A percentile compares a stretch with the other conserved stretches of the same genome.
Conservation (phyloP, 2,888 invertebrate species). For the Stenolophus ochropezus region DNA sequence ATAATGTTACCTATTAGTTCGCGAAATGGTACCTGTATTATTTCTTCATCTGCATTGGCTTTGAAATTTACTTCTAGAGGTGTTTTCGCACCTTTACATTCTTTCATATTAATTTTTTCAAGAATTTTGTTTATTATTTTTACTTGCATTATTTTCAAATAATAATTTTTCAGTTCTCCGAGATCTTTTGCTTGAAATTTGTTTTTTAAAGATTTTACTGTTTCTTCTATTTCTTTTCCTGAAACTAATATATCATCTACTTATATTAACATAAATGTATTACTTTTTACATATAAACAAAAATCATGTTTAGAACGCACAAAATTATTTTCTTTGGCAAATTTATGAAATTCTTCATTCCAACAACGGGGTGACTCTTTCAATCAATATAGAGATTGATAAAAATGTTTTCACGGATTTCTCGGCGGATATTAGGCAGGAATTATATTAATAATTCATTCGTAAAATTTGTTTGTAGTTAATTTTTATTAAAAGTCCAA, state of each 20-base stretch:
- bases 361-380: slow-evolving; percentile 27
- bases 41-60: not conserved
- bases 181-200: not conserved
- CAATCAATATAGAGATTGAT: slow-evolving; percentile 33
- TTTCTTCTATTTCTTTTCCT: not conserved
- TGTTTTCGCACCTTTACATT: not conserved
- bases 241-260: not conserved
- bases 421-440: too few relatives aligned
- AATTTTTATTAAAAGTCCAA: too few relatives aligned
- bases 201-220: not conserved
- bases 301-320: not conserved
- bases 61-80: not conserved
- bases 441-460: too few relatives aligned
- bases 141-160: not conserved
- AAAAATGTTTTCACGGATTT: too few relatives aligned
- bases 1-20: slow-evolving; percentile 6
- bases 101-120: not conserved
- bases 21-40: not conserved
- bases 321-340: not conserved
- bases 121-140: not conserved
- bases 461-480: too few relatives aligned
- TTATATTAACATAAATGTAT: not conserved
- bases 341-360: slow-evolving; percentile 5
- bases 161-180: not conserved
- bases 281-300: not conserved